Base-by-base conservation (phyloP, 2,113 vertebrate genomes). In the Albula glossodonta region DNA sequence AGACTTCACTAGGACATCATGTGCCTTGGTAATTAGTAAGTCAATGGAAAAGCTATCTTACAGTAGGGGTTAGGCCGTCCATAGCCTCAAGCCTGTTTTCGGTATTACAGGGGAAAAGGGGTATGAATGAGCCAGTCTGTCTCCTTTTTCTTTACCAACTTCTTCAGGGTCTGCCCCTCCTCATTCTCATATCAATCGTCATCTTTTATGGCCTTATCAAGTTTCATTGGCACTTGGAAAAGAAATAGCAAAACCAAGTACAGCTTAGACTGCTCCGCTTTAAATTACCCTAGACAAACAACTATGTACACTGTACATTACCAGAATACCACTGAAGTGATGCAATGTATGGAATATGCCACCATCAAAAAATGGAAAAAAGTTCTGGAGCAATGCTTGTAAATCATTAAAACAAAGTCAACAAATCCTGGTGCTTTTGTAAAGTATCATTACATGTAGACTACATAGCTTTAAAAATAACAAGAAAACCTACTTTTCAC, bases 311-410 rank as follows among this genome's bases (percentile, higher is more conserved):
- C 48, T 25, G 53, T 49, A 49, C 52, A 82, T 17, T 57, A 25
- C 52, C 53, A 50, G 50, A 79, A 50, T 85, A n/a, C 78, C 56
- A 50, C 13, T 85, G 22, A 17, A 8, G 77, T 80, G 70, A 78
- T 51, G 19, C 17, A 15, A 85, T 51, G 56, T 51, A 63, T 19
- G 50, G 80, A 57, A 11, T 4, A 81, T 9, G 19, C 51, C 80
- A 63, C 2, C 31, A 13, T 41, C 78, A 63, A 31, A 31, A 22
- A n/a, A 74, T n/a, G n/a, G n/a, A n/a, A 31, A 74, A 74, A 74
- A 9, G 41, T 80, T 70, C 41, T 70, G 50, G 53, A 53, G 7
- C 25, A 56, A 78, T 77, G 83, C 31, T 41, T 41, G 31, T 41
- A 41, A 41, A 41, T 50, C 53, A 19, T 15, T n/a, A 56, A 78